Evolutionary conservation across 2,797 vertebrate genomes (phyloP), one percentile per base, ranked within the genome.

Genomic region (Alectoris magna): DNA sequence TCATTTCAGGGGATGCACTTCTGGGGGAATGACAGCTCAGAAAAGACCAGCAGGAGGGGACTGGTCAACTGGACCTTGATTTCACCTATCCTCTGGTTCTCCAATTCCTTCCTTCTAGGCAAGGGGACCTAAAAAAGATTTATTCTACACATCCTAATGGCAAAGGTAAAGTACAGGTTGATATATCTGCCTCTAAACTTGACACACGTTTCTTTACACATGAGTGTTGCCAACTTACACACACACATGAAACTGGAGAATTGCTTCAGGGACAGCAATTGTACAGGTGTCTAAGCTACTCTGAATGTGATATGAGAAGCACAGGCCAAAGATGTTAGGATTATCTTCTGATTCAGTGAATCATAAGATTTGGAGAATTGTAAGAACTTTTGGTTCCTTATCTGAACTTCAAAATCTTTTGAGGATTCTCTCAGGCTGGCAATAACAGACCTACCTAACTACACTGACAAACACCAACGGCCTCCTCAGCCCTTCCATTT

Each of bases 401-500:
- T 43, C 79, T 53, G 44, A 89, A 70, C 41, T 88, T 82, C 51
- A 71, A 87, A 87, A 74, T 41, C 41, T 83, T 96, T 39, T 60
- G 44, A 91, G 75, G 9, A 69, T 91, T 87, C 49, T 90, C 68
- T 90, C 69, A 84, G 60, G 38, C 11, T 0, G 1, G 38, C 59
- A 91, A 69, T 69, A 95, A 84, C 39, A 88, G 31, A 84, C 59
- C 58, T 87, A 67, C 73, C 70, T 88, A 76, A 72, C 53, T 90
- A 72, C 62, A 70, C 58, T 60, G 62, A 87, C 51, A 94, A 87
- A 84, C 74, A 91, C 63, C 68, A 80, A 41, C 39, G 76, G 64
- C 27, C 26, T 89, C 18, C 70, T 93, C 81, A 88, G 44, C 67
- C 66, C 71, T 90, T 92, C 64, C 36, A 56, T 68, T 87, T 92